Base-by-base conservation (phyloP, 2,797 vertebrate genomes). In the Helarctos malayanus region DNA sequence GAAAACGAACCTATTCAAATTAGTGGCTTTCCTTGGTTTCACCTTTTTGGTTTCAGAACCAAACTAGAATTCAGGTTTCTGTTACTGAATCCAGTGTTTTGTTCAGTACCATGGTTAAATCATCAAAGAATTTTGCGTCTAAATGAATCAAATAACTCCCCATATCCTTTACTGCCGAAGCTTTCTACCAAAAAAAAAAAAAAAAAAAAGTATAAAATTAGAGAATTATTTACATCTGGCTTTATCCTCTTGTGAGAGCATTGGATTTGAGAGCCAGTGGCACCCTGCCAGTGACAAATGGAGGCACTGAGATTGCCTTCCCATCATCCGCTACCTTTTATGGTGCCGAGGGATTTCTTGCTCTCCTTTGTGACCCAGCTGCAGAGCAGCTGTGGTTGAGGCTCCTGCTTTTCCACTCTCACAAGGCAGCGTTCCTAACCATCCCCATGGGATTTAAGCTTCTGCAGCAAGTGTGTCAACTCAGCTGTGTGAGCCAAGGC, bases 181-280 rank as follows among this genome's bases (percentile, higher is more conserved):
- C 52, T 85, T 89, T 97, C 63, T 82, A 52, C 47, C 14, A 86
- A 84, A 41, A 92, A 56, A 76, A 38, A 38, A 38, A 38, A 3
- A 38, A 4, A 38, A 38, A 86, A 86, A 88, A 91, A 79, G 76
- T 82, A 56, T 96, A 80, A 95, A 98, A 92, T 97, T 91, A 86
- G 94, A 56, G 73, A 97, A 94, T 96, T 95, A 96, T 97, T 97
- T 97, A 97, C 97, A 97, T 98, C 96, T 97, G 97, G 90, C 92
- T 95, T 81, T 54, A 92, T 97, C 93, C 90, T 96, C 90, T 91
- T 95, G 73, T 3, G n/a, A 95, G 92, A 95, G 86, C 92, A 54
- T 96, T 97, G 93, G 93, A 81, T 94, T 91, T 79, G 88, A 95
- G 93, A 87, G 38, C 79, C 38, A 25, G 95, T 97, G 98, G 97